Evolutionary conservation across 2,888 invertebrate genomes (phyloP).

Genomic region (Trachelus stipa): DNA sequence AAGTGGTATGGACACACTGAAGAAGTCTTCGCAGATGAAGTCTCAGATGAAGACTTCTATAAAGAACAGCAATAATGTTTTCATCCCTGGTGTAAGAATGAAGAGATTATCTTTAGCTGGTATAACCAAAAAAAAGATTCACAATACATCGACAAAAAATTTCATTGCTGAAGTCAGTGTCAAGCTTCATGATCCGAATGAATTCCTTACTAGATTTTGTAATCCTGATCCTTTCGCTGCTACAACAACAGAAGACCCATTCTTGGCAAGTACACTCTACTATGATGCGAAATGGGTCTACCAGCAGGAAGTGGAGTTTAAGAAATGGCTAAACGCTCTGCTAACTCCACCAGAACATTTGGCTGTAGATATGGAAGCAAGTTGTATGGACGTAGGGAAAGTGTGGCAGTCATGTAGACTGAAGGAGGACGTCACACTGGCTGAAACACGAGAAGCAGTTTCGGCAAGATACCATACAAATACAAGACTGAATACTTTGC

Average conservation of each 20-base stretch:
- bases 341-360: constrained; percentile 75
- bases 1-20: constrained; percentile 27
- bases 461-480: constrained; percentile 75
- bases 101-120: constrained; percentile 46
- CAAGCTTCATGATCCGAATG: constrained; percentile 49
- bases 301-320: constrained; percentile 78
- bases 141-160: not conserved
- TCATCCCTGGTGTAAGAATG: constrained; percentile 49
- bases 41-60: constrained; percentile 36
- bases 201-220: constrained; percentile 62
- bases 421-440: constrained; percentile 73
- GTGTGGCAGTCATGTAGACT: constrained; percentile 80
- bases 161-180: constrained; percentile 36
- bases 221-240: constrained; percentile 70
- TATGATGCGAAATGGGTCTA: constrained; percentile 77
- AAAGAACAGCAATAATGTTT: constrained; percentile 35
- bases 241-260: constrained; percentile 75
- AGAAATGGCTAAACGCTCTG: constrained; percentile 83
- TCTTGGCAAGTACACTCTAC: constrained; percentile 74
- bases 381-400: constrained; percentile 78
- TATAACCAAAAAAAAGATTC: constrained; percentile 26
- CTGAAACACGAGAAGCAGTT: constrained; percentile 79
- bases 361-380: constrained; percentile 73
- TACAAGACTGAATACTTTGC: constrained; percentile 74
- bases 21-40: constrained; percentile 43